These are phyloP conservation scores for Cuculus canorus DNA, from an alignment of 2,797 vertebrate genomes.

Conservation along the genomic window DNA sequence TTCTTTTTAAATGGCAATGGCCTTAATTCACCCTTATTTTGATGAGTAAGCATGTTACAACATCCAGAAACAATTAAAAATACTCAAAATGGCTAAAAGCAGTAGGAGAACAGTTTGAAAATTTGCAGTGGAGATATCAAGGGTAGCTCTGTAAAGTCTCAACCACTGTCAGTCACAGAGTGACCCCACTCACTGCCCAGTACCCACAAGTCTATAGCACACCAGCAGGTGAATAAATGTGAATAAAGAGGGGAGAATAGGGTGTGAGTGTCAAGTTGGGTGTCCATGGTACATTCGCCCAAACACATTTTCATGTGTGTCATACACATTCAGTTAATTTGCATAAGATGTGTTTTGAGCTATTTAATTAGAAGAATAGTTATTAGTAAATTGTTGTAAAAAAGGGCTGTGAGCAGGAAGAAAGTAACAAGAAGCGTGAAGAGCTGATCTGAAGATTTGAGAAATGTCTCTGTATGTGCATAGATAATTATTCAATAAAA, in stretches of 20 bases:
- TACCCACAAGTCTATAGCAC: background rate
- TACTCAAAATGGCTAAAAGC: background rate
- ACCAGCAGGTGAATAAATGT: background rate
- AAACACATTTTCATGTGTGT: background rate
- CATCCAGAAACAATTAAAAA: background rate
- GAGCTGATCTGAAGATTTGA: background rate
- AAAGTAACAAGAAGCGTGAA: background rate
- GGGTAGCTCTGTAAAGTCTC: background rate
- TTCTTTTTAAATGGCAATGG: background rate
- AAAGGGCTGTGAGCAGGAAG: background rate
- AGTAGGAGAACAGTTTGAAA: background rate
- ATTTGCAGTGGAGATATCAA: background rate
- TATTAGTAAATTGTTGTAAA: background rate
- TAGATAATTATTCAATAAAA: background rate
- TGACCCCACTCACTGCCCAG: background rate
- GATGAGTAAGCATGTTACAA: background rate
- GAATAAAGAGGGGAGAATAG: rapidly evolving
- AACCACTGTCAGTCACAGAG: background rate
- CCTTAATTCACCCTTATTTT: background rate
- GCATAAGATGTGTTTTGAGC: background rate
- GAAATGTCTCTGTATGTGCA: background rate
- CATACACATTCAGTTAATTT: background rate
- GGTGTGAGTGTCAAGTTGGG: background rate
- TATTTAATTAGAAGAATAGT: background rate
- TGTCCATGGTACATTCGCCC: background rate